phyloP scores from a whole-genome alignment of 2,113 vertebrate genomes.

The Carassius auratus region DNA sequence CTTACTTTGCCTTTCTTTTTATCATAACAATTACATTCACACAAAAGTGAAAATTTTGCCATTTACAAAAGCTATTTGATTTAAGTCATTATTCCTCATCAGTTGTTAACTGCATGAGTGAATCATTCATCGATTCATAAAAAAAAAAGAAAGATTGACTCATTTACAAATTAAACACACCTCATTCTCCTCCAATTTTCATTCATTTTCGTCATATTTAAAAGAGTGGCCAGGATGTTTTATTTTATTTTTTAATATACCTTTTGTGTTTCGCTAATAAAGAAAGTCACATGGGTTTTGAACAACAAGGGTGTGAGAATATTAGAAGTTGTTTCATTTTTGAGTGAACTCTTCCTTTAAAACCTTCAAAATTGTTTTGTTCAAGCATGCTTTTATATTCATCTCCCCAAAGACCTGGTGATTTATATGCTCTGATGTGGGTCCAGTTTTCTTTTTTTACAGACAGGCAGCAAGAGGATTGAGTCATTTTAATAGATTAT shows the following conservation, averaged over 20 bases:
- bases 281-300: background rate
- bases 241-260: background rate
- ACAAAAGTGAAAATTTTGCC: background rate
- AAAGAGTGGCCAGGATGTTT: background rate
- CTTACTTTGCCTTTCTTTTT: constrained; percentile 4
- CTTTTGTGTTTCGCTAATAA: background rate
- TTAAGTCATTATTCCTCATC: background rate
- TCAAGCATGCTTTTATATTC: constrained; percentile 28
- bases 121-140: background rate
- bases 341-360: background rate
- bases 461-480: constrained; percentile 11
- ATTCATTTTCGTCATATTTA: background rate
- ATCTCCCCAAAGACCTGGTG: background rate
- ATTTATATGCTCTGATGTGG: constrained; percentile 17
- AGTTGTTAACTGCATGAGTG: background rate
- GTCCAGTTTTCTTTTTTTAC: constrained; percentile 20
- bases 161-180: background rate
- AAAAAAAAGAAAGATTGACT: background rate
- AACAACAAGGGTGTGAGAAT: background rate
- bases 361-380: constrained; percentile 19
- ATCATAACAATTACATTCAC: background rate
- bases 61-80: background rate
- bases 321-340: background rate
- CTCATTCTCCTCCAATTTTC: background rate
- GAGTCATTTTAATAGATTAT: constrained; percentile 21